phyloP scores from a whole-genome alignment of 2,888 invertebrate genomes.

The Antheraea yamamai region DNA sequence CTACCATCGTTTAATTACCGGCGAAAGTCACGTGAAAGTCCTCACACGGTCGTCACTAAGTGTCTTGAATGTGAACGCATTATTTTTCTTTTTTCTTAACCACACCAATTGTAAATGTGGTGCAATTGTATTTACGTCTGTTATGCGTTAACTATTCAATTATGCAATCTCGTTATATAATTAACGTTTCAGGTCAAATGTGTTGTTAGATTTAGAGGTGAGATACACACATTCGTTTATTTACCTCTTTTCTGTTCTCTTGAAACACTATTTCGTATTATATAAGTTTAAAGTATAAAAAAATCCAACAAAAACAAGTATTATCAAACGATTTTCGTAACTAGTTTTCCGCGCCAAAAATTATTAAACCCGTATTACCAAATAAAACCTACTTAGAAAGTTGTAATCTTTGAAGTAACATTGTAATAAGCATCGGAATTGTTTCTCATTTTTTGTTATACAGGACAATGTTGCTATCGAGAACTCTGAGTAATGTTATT shows the following conservation, averaged over 20 bases:
- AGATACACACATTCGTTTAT: slow-evolving; percentile 9
- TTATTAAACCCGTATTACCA: background rate
- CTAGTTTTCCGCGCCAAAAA: background rate
- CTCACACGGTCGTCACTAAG: slow-evolving; percentile 51
- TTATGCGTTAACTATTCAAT: slow-evolving; percentile 44
- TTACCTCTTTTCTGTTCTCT: slow-evolving; percentile 12
- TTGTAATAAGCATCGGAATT: background rate
- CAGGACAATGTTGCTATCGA: slow-evolving; percentile 1
- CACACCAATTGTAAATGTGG: slow-evolving; percentile 48
- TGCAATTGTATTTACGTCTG: slow-evolving; percentile 55
- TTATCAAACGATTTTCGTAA: slow-evolving; percentile 5
- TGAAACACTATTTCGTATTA: background rate
- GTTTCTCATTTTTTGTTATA: background rate
- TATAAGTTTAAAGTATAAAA: background rate
- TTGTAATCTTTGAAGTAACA: background rate
- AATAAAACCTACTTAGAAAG: background rate
- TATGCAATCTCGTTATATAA: slow-evolving; percentile 44
- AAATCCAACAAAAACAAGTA: background rate
- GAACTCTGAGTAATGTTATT: slow-evolving; percentile 4
- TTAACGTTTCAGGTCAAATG: slow-evolving; percentile 26
- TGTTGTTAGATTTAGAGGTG: slow-evolving; percentile 15
- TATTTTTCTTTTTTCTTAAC: slow-evolving; percentile 42
- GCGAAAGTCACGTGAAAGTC: slow-evolving; percentile 77
- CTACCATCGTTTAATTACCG: slow-evolving; percentile 73
- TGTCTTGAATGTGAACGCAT: slow-evolving; percentile 48